These are phyloP conservation scores for Hoplodrina blanda DNA, from an alignment of 2,888 invertebrate species.

Conservation along the genomic window DNA sequence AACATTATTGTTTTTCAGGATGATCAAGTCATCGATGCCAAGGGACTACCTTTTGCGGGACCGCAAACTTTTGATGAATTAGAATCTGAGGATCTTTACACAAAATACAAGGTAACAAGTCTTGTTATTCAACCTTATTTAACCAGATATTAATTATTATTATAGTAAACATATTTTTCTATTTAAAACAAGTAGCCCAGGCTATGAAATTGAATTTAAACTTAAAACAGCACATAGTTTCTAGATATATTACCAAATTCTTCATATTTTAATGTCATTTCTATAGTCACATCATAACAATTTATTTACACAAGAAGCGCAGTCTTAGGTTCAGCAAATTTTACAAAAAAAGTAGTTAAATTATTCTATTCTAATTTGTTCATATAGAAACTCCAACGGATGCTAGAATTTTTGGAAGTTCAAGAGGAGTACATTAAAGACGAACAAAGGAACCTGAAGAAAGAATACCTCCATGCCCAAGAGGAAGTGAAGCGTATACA, in stretches of 20 bases:
- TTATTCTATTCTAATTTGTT: background rate
- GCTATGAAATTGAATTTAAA: too few relatives aligned
- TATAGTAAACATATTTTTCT: background rate
- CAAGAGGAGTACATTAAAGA: slow-evolving; percentile 99
- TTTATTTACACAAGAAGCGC: too few relatives aligned
- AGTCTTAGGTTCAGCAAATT: too few relatives aligned
- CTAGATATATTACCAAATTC: background rate
- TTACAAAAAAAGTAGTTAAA: too few relatives aligned
- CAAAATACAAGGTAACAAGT: slow-evolving; percentile 96
- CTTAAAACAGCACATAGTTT: background rate
- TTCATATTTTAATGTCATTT: background rate
- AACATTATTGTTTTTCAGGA: slow-evolving; percentile 85
- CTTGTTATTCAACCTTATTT: background rate
- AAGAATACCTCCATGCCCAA: slow-evolving; percentile 99
- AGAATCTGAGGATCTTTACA: slow-evolving; percentile 98
- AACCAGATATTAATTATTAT: background rate
- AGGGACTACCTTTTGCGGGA: slow-evolving; percentile 92
- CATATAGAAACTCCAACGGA: slow-evolving; percentile 97
- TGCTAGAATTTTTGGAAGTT: slow-evolving; percentile 98
- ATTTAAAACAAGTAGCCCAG: background rate
- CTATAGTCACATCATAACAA: too few relatives aligned
- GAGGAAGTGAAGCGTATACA: slow-evolving; percentile 99
- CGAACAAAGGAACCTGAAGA: slow-evolving; percentile 99
- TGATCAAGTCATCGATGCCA: slow-evolving; percentile 92
- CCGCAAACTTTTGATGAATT: slow-evolving; percentile 94